Percentiles rank a stretch among this genome's conserved stretches.
phyloP scores from a whole-genome alignment of 2,113 vertebrate genomes.

The Nerophis lumbriciformis region DNA sequence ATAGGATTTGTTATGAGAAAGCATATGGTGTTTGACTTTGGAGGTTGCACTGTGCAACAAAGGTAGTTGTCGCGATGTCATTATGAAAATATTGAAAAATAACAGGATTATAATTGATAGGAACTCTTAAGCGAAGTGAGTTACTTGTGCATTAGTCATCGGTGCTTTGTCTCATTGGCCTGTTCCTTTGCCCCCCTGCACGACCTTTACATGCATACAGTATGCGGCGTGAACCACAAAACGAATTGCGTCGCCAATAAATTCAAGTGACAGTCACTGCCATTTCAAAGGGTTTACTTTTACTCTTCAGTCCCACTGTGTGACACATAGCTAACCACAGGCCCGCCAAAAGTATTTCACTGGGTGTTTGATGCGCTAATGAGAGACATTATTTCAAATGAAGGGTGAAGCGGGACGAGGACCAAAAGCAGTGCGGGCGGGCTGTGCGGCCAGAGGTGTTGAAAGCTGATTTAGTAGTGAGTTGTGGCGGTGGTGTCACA shows the following conservation, averaged over 20 bases:
- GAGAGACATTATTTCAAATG: conserved; percentile 22
- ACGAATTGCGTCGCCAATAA: conserved; percentile 58
- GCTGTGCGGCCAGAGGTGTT: conserved; percentile 61
- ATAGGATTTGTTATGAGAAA: no score
- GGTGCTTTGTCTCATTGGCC: conserved; percentile 10
- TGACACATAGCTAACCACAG: conserved; percentile 25
- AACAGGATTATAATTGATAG: no score
- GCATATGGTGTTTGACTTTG: no score
- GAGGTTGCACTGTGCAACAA: no score
- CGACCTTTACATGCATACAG: conserved; percentile 51
- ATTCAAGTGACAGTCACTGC: conserved; percentile 56
- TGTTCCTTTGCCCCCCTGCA: conserved; percentile 38
- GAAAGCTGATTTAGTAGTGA: conserved; percentile 70
- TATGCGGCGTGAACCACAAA: conserved; percentile 54
- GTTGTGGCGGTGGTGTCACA: conserved; percentile 64
- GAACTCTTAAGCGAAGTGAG: not conserved
- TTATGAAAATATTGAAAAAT: no score
- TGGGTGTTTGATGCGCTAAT: conserved; percentile 4
- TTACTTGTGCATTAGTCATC: conserved; percentile 15
- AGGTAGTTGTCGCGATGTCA: no score
- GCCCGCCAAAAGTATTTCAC: not conserved
- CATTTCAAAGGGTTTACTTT: conserved; percentile 54
- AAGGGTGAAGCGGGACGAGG: conserved; percentile 41
- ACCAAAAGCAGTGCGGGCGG: conserved; percentile 51
- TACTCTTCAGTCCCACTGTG: conserved; percentile 42